Percentiles rank a stretch among this genome's conserved stretches.
phyloP scores from a whole-genome alignment of 2,113 vertebrate species.

The Corythornis madagascariensis region DNA sequence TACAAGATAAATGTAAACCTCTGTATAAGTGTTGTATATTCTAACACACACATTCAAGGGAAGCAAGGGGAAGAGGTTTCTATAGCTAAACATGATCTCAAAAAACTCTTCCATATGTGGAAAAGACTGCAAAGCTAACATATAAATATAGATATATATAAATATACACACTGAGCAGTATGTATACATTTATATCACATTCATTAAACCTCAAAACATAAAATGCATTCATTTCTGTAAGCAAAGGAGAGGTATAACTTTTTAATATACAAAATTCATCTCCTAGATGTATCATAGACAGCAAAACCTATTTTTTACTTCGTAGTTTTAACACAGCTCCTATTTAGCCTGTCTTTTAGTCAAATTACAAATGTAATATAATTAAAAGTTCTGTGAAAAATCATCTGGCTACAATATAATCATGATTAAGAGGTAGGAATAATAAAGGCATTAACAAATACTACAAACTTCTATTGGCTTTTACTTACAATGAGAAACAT shows the following conservation, averaged over 20 bases:
- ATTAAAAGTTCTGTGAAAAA: neutral
- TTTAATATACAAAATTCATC: constrained; percentile 67
- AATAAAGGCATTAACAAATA: neutral
- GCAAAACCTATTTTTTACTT: constrained; percentile 38
- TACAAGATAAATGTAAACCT: constrained; percentile 71
- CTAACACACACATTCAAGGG: constrained; percentile 61
- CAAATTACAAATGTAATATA: neutral
- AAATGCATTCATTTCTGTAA: constrained; percentile 75
- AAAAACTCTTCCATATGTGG: constrained; percentile 81
- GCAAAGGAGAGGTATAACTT: constrained; percentile 72
- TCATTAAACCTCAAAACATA: constrained; percentile 81
- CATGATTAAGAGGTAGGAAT: neutral
- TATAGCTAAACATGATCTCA: constrained; percentile 73
- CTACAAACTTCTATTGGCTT: neutral
- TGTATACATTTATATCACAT: constrained; percentile 79
- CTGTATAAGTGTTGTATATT: constrained; percentile 69
- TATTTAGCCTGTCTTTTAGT: neutral
- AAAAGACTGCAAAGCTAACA: constrained; percentile 72
- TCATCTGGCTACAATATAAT: neutral
- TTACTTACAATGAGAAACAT: neutral
- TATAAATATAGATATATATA: constrained; percentile 73
- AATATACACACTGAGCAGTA: constrained; percentile 73
- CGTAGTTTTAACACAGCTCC: constrained; percentile 24
- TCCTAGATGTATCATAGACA: constrained; percentile 44
- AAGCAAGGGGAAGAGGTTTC: constrained; percentile 69